Evolutionary conservation across 2,888 invertebrate genomes (phyloP).

Genomic region (Diplazon laetatorius): DNA sequence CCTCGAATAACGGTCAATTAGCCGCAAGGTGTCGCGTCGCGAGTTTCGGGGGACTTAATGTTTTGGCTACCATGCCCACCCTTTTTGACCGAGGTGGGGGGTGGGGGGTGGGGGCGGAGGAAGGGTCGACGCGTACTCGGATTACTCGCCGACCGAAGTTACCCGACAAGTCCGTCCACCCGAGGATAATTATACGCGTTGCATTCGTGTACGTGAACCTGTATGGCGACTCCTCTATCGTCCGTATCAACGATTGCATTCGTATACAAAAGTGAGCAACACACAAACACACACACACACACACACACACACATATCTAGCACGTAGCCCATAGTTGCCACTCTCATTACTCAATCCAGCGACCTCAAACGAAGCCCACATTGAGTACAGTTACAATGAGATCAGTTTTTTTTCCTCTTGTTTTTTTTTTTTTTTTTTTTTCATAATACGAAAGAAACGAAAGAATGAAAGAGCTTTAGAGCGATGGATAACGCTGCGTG

Average conservation of each 20-base stretch:
- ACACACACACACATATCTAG: too few species aligned
- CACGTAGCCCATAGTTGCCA: too few species aligned
- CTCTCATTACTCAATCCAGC: constrained; percentile 34
- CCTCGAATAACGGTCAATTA: constrained; percentile 50
- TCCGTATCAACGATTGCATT: not conserved
- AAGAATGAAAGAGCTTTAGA: constrained; percentile 14
- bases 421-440: too few species aligned
- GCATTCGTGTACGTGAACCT: constrained; percentile 69
- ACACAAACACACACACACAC: too few species aligned
- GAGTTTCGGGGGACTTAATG: constrained; percentile 19
- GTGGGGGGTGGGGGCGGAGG: too few species aligned
- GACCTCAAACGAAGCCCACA: constrained; percentile 28
- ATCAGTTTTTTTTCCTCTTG: constrained; percentile 20
- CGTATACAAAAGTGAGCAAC: constrained; percentile 8
- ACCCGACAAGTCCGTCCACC: constrained; percentile 72
- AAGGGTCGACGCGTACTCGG: constrained; percentile 60
- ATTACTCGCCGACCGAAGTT: constrained; percentile 77
- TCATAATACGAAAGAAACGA: constrained; percentile 12
- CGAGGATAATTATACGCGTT: constrained; percentile 77
- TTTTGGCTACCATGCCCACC: constrained; percentile 17
- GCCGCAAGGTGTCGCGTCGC: constrained; percentile 11
- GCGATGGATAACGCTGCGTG: not conserved
- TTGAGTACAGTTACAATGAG: constrained; percentile 1
- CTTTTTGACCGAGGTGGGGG: too few species aligned
- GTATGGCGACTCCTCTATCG: constrained; percentile 1